phyloP scores from a whole-genome alignment of 2,888 invertebrate species.

The Ornithoptera alexandrae region DNA sequence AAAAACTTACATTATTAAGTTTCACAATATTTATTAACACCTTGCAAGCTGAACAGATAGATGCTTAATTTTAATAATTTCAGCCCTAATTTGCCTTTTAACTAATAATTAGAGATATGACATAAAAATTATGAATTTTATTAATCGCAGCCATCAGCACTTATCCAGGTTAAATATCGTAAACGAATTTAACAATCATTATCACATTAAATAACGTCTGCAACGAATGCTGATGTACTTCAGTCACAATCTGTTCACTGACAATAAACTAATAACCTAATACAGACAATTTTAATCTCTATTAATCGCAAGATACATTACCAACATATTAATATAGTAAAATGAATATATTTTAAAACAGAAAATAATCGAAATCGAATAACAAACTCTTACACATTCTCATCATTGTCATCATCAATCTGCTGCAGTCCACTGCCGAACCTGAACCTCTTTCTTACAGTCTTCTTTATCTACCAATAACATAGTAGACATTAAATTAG shows the following conservation, averaged over 20 bases:
- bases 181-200: neutral
- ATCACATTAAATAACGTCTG: neutral
- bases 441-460: too few species aligned
- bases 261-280: conserved; percentile 15
- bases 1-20: too few species aligned
- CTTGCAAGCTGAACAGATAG: neutral
- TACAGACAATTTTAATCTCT: conserved; percentile 9
- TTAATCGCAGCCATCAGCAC: neutral
- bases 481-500: too few species aligned
- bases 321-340: too few species aligned
- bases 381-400: too few species aligned
- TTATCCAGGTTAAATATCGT: neutral
- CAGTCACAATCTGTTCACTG: neutral
- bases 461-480: too few species aligned
- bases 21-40: too few species aligned
- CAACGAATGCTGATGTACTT: conserved; percentile 10
- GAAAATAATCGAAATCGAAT: too few species aligned
- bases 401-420: too few species aligned
- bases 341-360: too few species aligned
- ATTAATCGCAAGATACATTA: neutral
- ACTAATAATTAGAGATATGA: neutral
- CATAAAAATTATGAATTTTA: neutral
- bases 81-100: neutral
- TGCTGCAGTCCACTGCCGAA: too few species aligned
- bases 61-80: neutral